A percentile compares a stretch with the other conserved stretches of the same genome.
These are phyloP conservation scores for Artemia sinica DNA, from an alignment of 2,888 invertebrate genomes.

Conservation along the genomic window DNA sequence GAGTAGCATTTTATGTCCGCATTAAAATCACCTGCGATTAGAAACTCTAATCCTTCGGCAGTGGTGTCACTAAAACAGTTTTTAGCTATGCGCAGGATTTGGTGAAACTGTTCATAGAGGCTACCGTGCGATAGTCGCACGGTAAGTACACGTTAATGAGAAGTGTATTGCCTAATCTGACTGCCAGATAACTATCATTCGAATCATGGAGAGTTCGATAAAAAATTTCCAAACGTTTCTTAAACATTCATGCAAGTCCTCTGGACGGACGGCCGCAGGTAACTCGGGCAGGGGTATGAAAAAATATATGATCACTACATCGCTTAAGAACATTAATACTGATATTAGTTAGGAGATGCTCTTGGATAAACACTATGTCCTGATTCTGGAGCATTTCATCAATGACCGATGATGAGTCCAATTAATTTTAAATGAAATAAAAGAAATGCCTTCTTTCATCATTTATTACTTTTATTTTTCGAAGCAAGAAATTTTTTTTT, in stretches of 20 bases:
- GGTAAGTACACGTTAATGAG: too few species aligned
- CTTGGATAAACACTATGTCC: too few species aligned
- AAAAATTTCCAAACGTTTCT: not conserved
- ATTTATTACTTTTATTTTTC: too few species aligned
- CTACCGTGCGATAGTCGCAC: too few species aligned
- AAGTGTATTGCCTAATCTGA: not conserved
- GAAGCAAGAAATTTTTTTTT: too few species aligned
- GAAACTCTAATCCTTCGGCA: not conserved
- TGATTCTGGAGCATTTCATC: too few species aligned
- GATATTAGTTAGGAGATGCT: too few species aligned
- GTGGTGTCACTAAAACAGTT: not conserved
- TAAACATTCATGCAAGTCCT: constrained; percentile 1
- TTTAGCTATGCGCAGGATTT: not conserved
- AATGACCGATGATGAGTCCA: too few species aligned
- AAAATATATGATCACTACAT: not conserved
- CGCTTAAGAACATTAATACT: not conserved
- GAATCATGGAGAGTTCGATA: not conserved
- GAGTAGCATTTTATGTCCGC: too few species aligned
- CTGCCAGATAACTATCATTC: not conserved
- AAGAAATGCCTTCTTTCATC: too few species aligned
- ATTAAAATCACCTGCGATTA: too few species aligned
- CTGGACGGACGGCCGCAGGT: not conserved
- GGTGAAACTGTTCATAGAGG: not conserved
- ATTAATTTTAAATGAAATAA: too few species aligned
- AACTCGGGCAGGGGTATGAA: constrained; percentile 13